Base-by-base conservation (phyloP, 1,140 invertebrate genomes). In the Hyles euphorbiae region DNA sequence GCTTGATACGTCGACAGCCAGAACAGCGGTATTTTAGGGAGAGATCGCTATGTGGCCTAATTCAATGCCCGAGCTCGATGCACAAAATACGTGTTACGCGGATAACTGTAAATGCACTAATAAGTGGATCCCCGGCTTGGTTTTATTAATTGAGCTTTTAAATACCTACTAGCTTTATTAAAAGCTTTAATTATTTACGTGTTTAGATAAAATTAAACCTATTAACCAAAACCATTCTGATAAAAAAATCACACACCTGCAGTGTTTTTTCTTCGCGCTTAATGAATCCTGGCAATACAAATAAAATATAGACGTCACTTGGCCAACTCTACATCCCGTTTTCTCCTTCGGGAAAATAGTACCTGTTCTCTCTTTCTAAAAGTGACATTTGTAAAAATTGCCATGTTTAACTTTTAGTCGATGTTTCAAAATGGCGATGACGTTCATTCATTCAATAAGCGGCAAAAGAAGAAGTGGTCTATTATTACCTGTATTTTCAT, bases 11-110 rank as follows among this genome's bases (percentile, higher is more conserved):
- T 89, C 87, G 88, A 89, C 87, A 89, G 72, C 79, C 83, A 86
- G 87, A 89, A 86, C 87, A 88, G 88, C 88, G 88, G 88, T 89
- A 89, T 88, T 89, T 89, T 89, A 89, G 86, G 88, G 88, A 89
- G 87, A 89, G 87, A 89, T 89, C 88, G 88, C 88, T 89, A 89
- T 89, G 88, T 89, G 88, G 88, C 88, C 87, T 89, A 89, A 89
- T 89, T 89, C 87, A 88, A 83, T 83, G 82, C 84, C 87, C 78
- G 83, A 87, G 83, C 87, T 89, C 84, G 86, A 89, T 89, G 84
- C 85, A 87, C 85, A 87, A 89, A 86, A 88, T 88, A 87, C 84
- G 86, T 88, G 83, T 87, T 87, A 87, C 86, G 74, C 83, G 83
- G 77, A 81, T 88, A 88, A 88, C 86, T 88, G 86, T 88, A 88